These are phyloP conservation scores for Brachypalpus laphriformis DNA, from an alignment of 2,888 invertebrate genomes.

Conservation along the genomic window DNA sequence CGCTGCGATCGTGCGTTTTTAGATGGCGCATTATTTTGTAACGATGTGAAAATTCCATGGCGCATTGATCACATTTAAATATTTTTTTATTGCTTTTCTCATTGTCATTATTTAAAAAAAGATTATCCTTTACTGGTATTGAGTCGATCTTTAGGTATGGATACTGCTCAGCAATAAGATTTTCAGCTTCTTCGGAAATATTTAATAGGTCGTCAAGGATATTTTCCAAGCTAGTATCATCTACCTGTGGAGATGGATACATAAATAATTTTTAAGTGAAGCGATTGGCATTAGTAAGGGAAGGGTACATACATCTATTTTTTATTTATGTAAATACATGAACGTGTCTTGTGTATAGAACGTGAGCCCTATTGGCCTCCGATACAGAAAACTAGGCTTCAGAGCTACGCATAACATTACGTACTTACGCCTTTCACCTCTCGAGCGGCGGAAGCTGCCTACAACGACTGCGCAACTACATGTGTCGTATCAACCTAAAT, in stretches of 20 bases:
- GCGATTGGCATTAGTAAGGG: too few relatives aligned
- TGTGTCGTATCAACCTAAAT: too few relatives aligned
- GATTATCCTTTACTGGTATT: conserved; percentile 20
- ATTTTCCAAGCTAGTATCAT: conserved; percentile 33
- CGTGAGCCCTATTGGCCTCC: too few relatives aligned
- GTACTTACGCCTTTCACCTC: too few relatives aligned
- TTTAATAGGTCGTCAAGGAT: conserved; percentile 49
- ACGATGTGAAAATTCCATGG: conserved; percentile 53
- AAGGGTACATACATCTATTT: too few relatives aligned
- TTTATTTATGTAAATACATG: too few relatives aligned
- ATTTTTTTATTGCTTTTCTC: background rate
- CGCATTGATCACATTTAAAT: conserved; percentile 56
- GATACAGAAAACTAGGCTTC: too few relatives aligned
- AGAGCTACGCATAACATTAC: too few relatives aligned
- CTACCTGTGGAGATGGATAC: background rate
- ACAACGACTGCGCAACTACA: too few relatives aligned
- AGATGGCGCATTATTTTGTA: conserved; percentile 44
- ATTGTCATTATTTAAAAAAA: background rate
- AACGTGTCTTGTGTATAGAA: too few relatives aligned
- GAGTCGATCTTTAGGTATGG: conserved; percentile 51
- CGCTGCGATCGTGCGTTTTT: conserved; percentile 26
- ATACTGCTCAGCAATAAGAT: conserved; percentile 45
- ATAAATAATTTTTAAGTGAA: background rate
- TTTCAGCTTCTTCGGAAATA: conserved; percentile 59
- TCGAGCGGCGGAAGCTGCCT: too few relatives aligned